Evolutionary conservation across 92 coral and sea anemone genomes (phyloP), one percentile per base, ranked within the genome.

Genomic region (Isaurus tuberculatus): DNA sequence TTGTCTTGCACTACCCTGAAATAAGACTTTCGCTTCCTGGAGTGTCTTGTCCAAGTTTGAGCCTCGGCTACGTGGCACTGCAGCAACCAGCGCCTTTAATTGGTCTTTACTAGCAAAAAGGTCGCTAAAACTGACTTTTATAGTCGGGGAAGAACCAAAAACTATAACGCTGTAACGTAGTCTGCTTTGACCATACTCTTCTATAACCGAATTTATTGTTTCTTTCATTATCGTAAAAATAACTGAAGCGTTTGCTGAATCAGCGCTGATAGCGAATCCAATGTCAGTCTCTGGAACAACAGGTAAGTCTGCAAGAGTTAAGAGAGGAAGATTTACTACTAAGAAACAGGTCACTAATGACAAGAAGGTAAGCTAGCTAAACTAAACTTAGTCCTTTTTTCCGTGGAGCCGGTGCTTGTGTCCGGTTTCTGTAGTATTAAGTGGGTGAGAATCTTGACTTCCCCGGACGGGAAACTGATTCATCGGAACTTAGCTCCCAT

Each of bases 221-320:
- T 90, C 84, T 74, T 90, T 85, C 88, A 90, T 89, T 81, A 72
- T 70, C 27, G 73, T 74, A 71, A 92, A 92, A 2, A 80, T 65
- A 20, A 27, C 26, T 19, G 74, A 84, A 2, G 92, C 85, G n/a
- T 87, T 80, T 1, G 53, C 34, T 15, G 84, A 84, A 23, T 87
- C 57, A 11, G 93, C 90, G 29, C 93, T 89, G 75, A 92, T 70
- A 14, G 91, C 97, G 46, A 92, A 90, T 34, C 64, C 93, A 20
- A 92, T 40, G 80, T 92, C 97, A 4, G 88, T 55, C 70, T 86
- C 88, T 1, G 88, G 93, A 8, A 90, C 88, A 13, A 32, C 13
- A 23, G 93, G 90, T 32, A 86, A 77, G n/a, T 88, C 93, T 90
- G 80, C 32, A 71, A 55, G 23, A 17, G 58, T 13, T 15, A 15